Base-by-base conservation (phyloP, 2,797 vertebrate species). In the Helicolenus hilgendorfi region DNA sequence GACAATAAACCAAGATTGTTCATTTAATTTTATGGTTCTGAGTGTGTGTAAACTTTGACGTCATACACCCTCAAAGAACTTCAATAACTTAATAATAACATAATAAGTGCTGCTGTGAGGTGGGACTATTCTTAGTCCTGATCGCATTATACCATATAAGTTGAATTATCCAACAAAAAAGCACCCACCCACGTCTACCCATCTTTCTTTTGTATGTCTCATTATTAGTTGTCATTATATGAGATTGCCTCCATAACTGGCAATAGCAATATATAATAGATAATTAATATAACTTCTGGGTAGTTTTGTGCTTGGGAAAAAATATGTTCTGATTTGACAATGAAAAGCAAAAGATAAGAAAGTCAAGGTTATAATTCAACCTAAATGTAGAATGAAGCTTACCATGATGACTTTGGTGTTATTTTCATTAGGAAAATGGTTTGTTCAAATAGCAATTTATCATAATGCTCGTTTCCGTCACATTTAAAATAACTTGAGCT, bases 381-480 rank as follows among this genome's bases (percentile, higher is more conserved):
- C 14, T 9, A n/a, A 72, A 55, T 36, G 15, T 38, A 22, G 3
- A 2, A 13, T 29, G 6, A 31, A 41, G 11, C 33, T 65, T 26
- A 65, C 59, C 58, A 29, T 65, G 0, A 53, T 26, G n/a, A 35
- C 9, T 14, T 33, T 18, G 11, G 2, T 31, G 24, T 22, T 22
- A 14, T 71, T 35, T 63, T 36, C 3, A 7, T 18, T 8, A 13
- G 20, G 35, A 26, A 6, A 49, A 9, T 2, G 8, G 11, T 49
- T 45, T 49, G 9, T 1, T 36, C 2, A 15, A 56, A 55, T 11
- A 26, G 9, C 13, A 35, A 5, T 4, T 20, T 2, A 26, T 27
- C 31, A 5, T 18, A 22, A 8, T 6, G 0, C 2, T 20, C 1
- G 14, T 33, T 33, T 69, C 9, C 0, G 0, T 45, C 2, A 6